Evolutionary conservation across 2,888 invertebrate genomes (phyloP).

Genomic region (Temnothorax rugatulus): DNA sequence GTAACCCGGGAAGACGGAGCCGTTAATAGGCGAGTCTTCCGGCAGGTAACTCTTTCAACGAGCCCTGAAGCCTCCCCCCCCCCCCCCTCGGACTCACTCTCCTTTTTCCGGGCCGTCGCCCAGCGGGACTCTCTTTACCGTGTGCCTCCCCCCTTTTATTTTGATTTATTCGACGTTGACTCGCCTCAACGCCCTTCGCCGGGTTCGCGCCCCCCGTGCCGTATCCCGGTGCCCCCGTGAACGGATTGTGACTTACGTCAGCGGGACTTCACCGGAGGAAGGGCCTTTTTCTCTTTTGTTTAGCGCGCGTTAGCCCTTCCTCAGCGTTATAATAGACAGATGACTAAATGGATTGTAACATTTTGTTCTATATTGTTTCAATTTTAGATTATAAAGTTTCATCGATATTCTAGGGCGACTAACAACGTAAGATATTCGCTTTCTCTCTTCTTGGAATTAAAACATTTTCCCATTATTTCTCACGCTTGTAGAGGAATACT

Average conservation of each 20-base stretch:
- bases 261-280: constrained; percentile 25
- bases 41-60: constrained; percentile 83
- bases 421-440: not conserved
- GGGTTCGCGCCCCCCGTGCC: constrained; percentile 38
- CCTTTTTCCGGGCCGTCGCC: constrained; percentile 80
- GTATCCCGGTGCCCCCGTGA: constrained; percentile 32
- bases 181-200: constrained; percentile 71
- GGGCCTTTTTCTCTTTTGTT: constrained; percentile 3
- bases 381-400: not conserved
- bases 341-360: constrained; percentile 8
- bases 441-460: not conserved
- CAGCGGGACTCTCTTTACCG: constrained; percentile 70
- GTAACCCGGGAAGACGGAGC: constrained; percentile 18
- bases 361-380: constrained; percentile 20
- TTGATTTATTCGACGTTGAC: constrained; percentile 86
- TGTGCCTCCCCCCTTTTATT: constrained; percentile 80
- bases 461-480: not conserved
- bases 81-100: constrained; percentile 72
- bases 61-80: constrained; percentile 52
- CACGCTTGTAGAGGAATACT: not conserved
- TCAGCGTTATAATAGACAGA: constrained; percentile 40
- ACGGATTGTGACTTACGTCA: constrained; percentile 53
- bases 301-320: constrained; percentile 33
- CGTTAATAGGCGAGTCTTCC: constrained; percentile 51
- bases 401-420: not conserved